Percentiles rank a stretch among this genome's conserved stretches.
phyloP scores from a whole-genome alignment of 2,888 invertebrate species.

The Dolichomitus sp. region DNA sequence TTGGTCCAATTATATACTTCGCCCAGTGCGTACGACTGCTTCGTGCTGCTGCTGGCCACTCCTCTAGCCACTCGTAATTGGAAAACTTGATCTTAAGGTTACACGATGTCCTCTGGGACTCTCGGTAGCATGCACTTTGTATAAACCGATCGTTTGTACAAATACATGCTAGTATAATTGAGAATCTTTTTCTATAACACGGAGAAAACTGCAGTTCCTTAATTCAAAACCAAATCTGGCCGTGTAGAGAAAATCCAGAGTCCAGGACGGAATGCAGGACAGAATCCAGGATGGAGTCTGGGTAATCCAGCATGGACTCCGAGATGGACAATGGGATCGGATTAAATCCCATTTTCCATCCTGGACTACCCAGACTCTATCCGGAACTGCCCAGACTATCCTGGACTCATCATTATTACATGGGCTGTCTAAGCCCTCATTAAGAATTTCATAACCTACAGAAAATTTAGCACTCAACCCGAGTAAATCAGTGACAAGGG shows the following conservation, averaged over 20 bases:
- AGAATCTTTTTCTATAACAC: neutral
- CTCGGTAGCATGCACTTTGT: neutral
- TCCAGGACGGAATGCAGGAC: too few species aligned
- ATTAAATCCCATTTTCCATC: too few species aligned
- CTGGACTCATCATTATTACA: too few species aligned
- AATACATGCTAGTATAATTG: neutral
- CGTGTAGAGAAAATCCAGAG: too few species aligned
- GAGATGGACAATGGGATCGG: too few species aligned
- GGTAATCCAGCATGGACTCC: too few species aligned
- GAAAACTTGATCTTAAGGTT: constrained; percentile 63
- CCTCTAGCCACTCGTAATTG: constrained; percentile 61
- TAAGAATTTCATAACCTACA: neutral
- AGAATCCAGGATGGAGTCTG: too few species aligned
- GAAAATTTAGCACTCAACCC: neutral
- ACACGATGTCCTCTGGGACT: constrained; percentile 5
- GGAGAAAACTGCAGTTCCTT: neutral
- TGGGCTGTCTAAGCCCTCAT: too few species aligned
- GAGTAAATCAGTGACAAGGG: neutral
- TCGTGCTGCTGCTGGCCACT: neutral
- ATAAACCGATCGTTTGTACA: neutral
- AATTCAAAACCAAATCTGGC: neutral
- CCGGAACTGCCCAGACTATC: too few species aligned
- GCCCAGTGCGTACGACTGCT: constrained; percentile 13
- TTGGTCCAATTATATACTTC: constrained; percentile 70
- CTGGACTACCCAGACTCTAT: too few species aligned